phyloP scores from a whole-genome alignment of 2,888 invertebrate species.

The Trachelus iudaicus region DNA sequence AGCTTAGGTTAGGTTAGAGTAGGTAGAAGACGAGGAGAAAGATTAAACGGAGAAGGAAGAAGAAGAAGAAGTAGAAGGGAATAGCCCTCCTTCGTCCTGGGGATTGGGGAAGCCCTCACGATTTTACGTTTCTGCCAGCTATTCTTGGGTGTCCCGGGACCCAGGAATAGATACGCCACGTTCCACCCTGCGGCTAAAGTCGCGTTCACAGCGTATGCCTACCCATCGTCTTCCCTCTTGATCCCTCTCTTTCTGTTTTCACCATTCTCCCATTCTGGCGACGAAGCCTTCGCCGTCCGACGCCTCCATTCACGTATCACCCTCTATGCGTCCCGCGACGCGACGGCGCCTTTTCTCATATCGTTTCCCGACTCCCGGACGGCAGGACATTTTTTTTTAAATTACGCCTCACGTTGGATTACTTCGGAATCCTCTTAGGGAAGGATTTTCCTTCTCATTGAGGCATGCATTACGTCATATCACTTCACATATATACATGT shows the following conservation, averaged over 20 bases:
- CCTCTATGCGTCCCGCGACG: not conserved
- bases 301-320: not conserved
- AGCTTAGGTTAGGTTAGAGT: not conserved
- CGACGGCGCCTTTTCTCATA: too few species aligned
- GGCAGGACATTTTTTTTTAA: too few species aligned
- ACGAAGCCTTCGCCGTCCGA: not conserved
- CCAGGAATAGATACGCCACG: constrained; percentile 41
- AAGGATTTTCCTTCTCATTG: too few species aligned
- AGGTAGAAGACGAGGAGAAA: constrained; percentile 25
- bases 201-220: constrained; percentile 25
- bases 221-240: not conserved
- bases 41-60: constrained; percentile 8
- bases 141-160: constrained; percentile 47
- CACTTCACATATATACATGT: too few species aligned
- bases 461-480: too few species aligned
- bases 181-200: constrained; percentile 26
- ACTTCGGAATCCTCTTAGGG: too few species aligned
- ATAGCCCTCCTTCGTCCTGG: constrained; percentile 28
- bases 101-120: constrained; percentile 49
- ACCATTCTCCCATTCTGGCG: not conserved
- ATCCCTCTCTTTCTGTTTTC: not conserved
- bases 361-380: too few species aligned
- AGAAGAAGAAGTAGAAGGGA: not conserved
- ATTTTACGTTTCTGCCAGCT: constrained; percentile 37
- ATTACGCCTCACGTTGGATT: too few species aligned